Evolutionary conservation across 2,888 invertebrate genomes (phyloP), one percentile per base, ranked within the genome.

Genomic region (Reticulitermes lucifugus): DNA sequence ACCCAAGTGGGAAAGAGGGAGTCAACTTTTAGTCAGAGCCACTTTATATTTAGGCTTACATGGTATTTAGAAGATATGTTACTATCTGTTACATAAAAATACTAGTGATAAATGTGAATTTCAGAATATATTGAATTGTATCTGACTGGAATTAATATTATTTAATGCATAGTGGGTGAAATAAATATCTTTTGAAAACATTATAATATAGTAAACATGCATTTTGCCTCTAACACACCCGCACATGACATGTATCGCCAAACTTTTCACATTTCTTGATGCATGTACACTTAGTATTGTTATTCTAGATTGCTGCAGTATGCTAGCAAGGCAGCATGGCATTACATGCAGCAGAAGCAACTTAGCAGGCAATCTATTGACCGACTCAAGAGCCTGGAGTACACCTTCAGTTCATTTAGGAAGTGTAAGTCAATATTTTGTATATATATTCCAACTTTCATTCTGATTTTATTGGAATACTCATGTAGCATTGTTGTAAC

Each of bases 391-490:
- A 95, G 95, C 86, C 91, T 98, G 81, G 98, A 98, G 90, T 95
- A 94, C 88, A 94, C 96, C 86, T 93, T 98, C 85, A 96, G 97
- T 89, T 95, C 97, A 85, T 97, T 97, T 89, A 93, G 98, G 89
- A 97, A 97, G 94, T 92, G 98, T 98, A 93, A 91, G 92, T 90
- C 81, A 22, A 60, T 18, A 29, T 46, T 46, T 35, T 77, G 46
- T 46, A 14, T 51, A 51, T 51, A 7, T 14, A 51, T 35, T 35
- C 14, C 9, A 51, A 51, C 14, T 9, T 3, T 1, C 14, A 12
- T 51, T 51, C 51, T 51, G 14, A 51, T 51, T 51, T 51, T 12
- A 51, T 51, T 51, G 9, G 9, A 51, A 1, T 51, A 7, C 1
- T 51, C 9, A 51, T 51, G 51, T 14, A 51, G 14, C 51, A 51